Percentiles rank a stretch among this genome's conserved stretches.
Evolutionary conservation across 2,888 invertebrate genomes (phyloP).

Genomic region (Chloroclysta siterata): DNA sequence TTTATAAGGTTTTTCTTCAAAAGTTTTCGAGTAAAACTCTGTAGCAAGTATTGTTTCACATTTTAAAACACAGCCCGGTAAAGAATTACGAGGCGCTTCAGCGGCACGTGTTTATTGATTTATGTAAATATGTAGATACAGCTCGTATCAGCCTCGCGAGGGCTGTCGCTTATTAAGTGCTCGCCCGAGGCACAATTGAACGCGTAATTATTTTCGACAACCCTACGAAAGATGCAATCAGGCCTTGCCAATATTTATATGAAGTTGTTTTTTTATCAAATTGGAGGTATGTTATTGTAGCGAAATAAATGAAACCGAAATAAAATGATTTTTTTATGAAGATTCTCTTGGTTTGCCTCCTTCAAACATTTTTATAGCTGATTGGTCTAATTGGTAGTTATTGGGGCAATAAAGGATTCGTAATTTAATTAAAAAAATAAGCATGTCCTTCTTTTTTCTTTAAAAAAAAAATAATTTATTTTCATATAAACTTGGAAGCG

Average conservation of each 20-base stretch:
- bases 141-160: conserved; percentile 17
- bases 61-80: conserved; percentile 30
- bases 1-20: not conserved
- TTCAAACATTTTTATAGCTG: no score
- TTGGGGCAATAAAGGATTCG: no score
- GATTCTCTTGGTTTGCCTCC: no score
- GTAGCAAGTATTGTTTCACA: conserved; percentile 32
- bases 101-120: conserved; percentile 59
- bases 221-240: conserved; percentile 22
- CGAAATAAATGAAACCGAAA: not conserved
- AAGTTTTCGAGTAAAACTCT: conserved; percentile 1
- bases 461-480: no score
- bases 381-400: no score
- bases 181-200: conserved; percentile 20
- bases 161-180: conserved; percentile 28
- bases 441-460: no score
- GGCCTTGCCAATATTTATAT: conserved; percentile 1
- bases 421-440: no score
- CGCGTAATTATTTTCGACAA: conserved; percentile 28
- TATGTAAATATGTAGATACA: conserved; percentile 57
- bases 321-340: not conserved
- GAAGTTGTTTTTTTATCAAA: not conserved
- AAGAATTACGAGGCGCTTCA: conserved; percentile 33
- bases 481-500: no score
- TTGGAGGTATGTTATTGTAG: not conserved